Base-by-base conservation (phyloP, 2,113 vertebrate species). In the Thomomys bottae region DNA sequence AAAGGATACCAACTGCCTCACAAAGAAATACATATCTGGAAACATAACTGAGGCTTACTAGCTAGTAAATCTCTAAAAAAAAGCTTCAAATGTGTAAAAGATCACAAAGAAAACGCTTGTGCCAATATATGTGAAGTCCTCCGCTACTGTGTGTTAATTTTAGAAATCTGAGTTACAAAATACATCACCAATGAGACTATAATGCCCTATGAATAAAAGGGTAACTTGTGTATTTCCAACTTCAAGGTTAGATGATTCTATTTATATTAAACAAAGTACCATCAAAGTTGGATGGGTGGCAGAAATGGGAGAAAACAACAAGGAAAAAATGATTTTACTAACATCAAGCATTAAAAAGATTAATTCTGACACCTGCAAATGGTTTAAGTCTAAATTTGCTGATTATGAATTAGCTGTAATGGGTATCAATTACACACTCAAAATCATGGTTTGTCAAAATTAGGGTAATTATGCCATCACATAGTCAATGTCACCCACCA, bases 391-490 rank as follows among this genome's bases (percentile, higher is more conserved):
- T 54, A 54, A 54, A 54, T 54, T 54, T 54, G 49, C 49, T 54
- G 49, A 54, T 54, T 54, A 54, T 54, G 49, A 54, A 75, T 20
- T 82, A 71, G 28, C 78, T 90, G 49, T 17, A 54, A 87, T 40
- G 30, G 23, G 10, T 85, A 68, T 68, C 32, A 84, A 91, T 88
- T 83, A 87, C 76, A 84, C 89, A 92, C 38, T 94, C 40, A 91
- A 92, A 95, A 89, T 24, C 49, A 93, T 12, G n/a, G 93, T 97
- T 94, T 94, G 95, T 94, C 96, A 97, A 96, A 97, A 97, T 96
- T 95, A 96, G 93, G 93, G 26, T 72, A 92, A 96, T 68, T 40
- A 92, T 70, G 77, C 92, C 36, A 90, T 90, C 49, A 92, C 57
- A 94, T 0, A 2, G 49, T 15, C 49, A 54, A 12, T 54, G 49